Evolutionary conservation across 2,797 vertebrate genomes (phyloP).

Genomic region (Carcharodon carcharias): DNA sequence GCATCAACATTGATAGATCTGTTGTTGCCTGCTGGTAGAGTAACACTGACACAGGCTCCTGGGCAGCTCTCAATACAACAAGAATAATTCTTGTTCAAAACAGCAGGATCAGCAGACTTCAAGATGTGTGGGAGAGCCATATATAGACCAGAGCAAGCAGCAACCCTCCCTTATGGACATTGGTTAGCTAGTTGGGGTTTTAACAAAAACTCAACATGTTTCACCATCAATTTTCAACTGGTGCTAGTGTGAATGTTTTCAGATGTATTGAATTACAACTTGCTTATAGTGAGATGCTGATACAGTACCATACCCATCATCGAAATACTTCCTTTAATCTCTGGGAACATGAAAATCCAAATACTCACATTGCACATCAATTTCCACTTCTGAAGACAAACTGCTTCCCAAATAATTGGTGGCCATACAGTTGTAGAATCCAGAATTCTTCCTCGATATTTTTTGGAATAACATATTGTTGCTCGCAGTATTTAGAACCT

Average conservation of each 20-base stretch:
- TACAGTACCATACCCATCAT: background rate
- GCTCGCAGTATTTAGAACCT: background rate
- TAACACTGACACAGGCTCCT: background rate
- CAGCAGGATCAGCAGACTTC: background rate
- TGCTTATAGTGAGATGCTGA: background rate
- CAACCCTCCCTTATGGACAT: background rate
- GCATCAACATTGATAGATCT: background rate
- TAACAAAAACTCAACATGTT: background rate
- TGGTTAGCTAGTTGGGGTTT: background rate
- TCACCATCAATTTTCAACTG: background rate
- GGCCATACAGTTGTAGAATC: constrained; percentile 45
- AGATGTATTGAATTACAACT: background rate
- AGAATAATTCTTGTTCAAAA: background rate
- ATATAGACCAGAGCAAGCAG: background rate
- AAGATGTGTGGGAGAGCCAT: background rate
- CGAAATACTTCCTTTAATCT: background rate
- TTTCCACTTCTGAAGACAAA: background rate
- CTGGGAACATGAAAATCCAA: constrained; percentile 7
- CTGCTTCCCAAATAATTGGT: background rate
- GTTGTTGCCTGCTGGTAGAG: background rate
- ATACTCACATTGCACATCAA: constrained; percentile 45
- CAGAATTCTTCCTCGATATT: accelerated
- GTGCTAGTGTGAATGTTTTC: background rate
- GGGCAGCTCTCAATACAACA: background rate
- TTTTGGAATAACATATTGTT: accelerated